Percentiles rank a stretch among this genome's conserved stretches.
phyloP scores from a whole-genome alignment of 1,140 invertebrate species.

The Potamilus streckersoni region DNA sequence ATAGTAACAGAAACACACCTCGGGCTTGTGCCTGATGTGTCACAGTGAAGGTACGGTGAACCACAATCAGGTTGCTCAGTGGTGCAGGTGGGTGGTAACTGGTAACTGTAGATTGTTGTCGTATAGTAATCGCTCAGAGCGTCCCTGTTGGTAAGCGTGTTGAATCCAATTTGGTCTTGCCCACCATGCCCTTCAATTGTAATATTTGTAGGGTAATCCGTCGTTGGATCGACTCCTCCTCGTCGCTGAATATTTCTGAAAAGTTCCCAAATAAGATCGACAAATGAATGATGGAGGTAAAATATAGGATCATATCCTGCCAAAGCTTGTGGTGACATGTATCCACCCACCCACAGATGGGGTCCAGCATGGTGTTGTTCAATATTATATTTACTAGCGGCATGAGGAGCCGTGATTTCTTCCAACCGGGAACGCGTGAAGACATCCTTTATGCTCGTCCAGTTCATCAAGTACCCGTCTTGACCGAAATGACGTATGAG shows the following conservation, averaged over 20 bases:
- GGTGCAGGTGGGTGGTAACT: slow-evolving; percentile 48
- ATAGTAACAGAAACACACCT: slow-evolving; percentile 32
- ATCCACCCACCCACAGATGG: slow-evolving; percentile 43
- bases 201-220: slow-evolving; percentile 39
- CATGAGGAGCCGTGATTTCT: slow-evolving; percentile 41
- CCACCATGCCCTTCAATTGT: slow-evolving; percentile 28
- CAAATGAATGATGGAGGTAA: slow-evolving; percentile 43
- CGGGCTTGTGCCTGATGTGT: slow-evolving; percentile 28
- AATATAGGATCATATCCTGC: slow-evolving; percentile 44
- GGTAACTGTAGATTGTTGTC: slow-evolving; percentile 47
- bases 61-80: slow-evolving; percentile 42
- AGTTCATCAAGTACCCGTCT: slow-evolving; percentile 37
- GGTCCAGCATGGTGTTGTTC: slow-evolving; percentile 45
- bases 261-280: slow-evolving; percentile 44
- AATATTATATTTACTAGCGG: slow-evolving; percentile 34
- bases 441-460: slow-evolving; percentile 33
- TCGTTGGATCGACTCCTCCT: slow-evolving; percentile 39
- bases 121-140: slow-evolving; percentile 49
- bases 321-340: slow-evolving; percentile 36
- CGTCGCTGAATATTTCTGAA: slow-evolving; percentile 37
- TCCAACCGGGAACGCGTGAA: slow-evolving; percentile 30
- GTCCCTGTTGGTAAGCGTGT: slow-evolving; percentile 45
- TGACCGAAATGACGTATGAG: slow-evolving; percentile 44
- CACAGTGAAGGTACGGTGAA: slow-evolving; percentile 39
- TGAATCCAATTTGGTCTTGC: slow-evolving; percentile 42